Evolutionary conservation across 2,888 invertebrate species (phyloP), one percentile per base, ranked within the genome.

Genomic region (Heliconius ethilla): DNA sequence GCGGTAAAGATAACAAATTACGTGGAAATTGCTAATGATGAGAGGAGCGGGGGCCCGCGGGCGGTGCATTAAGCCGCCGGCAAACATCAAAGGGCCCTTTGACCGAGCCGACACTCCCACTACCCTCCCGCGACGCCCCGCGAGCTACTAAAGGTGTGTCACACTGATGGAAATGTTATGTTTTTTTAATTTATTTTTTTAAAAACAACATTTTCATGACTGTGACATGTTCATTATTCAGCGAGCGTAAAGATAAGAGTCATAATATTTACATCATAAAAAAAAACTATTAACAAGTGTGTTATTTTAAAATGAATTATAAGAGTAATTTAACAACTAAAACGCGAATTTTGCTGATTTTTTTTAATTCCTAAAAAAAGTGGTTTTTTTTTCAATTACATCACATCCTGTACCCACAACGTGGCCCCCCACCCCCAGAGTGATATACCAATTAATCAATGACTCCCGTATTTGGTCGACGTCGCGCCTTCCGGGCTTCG

Each of bases 21-120:
- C 91, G 89, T 92, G 93, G 93, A 94, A 94, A 94, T 94, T 93
- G 93, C 92, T 94, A 94, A 94, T 94, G 94, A 94, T 93, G 93
- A 93, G 91, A 88, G 91, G 89, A 85, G 90, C 89, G 91, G 91
- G 51, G 92, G 88, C 87, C 89, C 90, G 92, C 92, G 92, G 93
- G 93, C 92, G 94, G 92, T 94, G 94, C 93, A 93, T 94, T 94
- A 94, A 93, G 93, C 93, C 93, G 92, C 90, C 94, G 94, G 94
- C 94, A 94, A 93, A 94, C 94, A 94, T 94, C 93, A 93, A 94
- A 94, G 94, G 89, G 89, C 91, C 88, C 94, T 94, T 94, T 94
- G 94, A 94, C 93, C 92, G 93, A 88, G 93, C 94, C 94, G 94
- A 89, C 94, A 79, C 80, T 80, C 80, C 80, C 80, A 78, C 80